Base-by-base conservation (phyloP, 2,888 invertebrate species). In the Seira musarum region DNA sequence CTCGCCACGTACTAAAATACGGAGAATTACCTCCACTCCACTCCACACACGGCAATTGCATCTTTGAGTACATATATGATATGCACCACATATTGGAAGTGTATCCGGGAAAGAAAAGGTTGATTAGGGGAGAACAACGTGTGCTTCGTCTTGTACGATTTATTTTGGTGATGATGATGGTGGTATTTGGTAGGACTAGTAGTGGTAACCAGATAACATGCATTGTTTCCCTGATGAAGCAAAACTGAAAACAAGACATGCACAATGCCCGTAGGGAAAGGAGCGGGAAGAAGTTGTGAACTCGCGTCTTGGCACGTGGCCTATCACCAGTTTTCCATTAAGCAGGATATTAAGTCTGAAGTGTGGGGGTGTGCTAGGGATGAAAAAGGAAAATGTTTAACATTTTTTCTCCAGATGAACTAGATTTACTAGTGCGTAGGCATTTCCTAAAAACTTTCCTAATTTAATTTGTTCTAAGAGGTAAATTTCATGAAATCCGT, bases 221-320 rank as follows among this genome's bases (percentile, higher is more conserved):
- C 53, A 53, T 53, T 53, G 53, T 53, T 53, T 53, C 53, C 53
- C 53, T 17, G 17, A 30, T 30, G 3, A 30, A 30, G 30, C 30
- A 53, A 53, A 53, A 17, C 53, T 53, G 17, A 53, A 53, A 53
- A 53, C 53, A 53, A 53, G n/a, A 15, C 6, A 30, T 25, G 17
- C 15, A 21, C 1, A 13, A 60, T 53, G 72, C 72, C 61, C 24
- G 78, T 67, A 78, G 77, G 77, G 60, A 67, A 78, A 78, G 79
- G 79, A 72, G 79, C 79, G 79, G 72, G 72, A 79, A 79, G 46
- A 67, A 30, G 49, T 17, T 66, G 66, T 53, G 61, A 69, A 30
- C 66, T 77, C 8, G 22, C 71, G 70, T 25, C 77, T 67, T 79
- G 79, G 72, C 79, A 78, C 78, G 78, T 78, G 78, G 71, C 71